Percentiles rank a stretch among this genome's conserved stretches.
Evolutionary conservation across 2,113 vertebrate species (phyloP).

Genomic region (Aegotheles bennettii): DNA sequence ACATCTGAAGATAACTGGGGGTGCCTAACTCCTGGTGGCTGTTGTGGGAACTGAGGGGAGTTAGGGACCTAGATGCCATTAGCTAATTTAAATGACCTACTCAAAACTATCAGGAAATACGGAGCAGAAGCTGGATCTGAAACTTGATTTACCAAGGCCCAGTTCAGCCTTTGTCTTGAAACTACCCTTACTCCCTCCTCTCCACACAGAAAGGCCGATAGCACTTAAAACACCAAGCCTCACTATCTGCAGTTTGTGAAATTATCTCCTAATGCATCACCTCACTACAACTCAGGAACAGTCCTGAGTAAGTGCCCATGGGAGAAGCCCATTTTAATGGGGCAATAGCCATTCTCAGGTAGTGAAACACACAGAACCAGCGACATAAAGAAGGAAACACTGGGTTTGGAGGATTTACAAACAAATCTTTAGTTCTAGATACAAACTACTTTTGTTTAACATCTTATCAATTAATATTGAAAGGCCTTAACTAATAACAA

Average conservation of each 20-base stretch:
- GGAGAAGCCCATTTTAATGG: not conserved
- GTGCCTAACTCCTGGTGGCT: not conserved
- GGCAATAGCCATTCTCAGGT: not conserved
- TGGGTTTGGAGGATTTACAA: not conserved
- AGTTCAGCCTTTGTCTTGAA: not conserved
- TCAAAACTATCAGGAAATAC: not conserved
- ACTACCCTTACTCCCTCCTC: not conserved
- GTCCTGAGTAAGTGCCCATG: not conserved
- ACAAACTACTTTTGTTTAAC: not conserved
- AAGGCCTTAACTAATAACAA: not conserved
- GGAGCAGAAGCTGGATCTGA: not conserved
- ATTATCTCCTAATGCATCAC: not conserved
- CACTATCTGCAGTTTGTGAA: not conserved
- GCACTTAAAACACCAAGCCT: not conserved
- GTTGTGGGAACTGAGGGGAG: not conserved
- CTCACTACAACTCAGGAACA: not conserved
- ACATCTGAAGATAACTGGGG: not conserved
- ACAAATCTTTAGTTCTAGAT: not conserved
- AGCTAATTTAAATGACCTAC: not conserved
- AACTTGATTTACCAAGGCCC: not conserved
- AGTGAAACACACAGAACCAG: not conserved
- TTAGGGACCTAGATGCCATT: not conserved
- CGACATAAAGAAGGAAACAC: not conserved
- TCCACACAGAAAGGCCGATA: not conserved
- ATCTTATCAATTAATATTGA: not conserved